phyloP scores from a whole-genome alignment of 2,113 vertebrate species.

The Sinocyclocheilus rhinocerous region DNA sequence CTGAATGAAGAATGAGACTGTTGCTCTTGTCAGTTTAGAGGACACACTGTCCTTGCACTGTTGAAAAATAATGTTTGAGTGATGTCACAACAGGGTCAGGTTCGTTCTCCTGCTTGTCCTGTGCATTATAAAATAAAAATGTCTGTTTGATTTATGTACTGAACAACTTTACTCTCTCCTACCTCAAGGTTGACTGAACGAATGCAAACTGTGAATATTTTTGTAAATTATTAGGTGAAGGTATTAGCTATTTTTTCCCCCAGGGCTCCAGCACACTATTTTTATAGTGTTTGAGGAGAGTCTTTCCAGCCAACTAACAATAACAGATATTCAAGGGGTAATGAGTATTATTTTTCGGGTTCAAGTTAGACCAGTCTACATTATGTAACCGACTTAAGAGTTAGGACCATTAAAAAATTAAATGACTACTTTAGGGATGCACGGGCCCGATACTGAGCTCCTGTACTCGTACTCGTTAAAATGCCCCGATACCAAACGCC shows the following conservation, averaged over 20 bases:
- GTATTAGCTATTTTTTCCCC: not conserved
- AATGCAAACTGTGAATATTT: not conserved
- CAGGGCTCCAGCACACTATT: not conserved
- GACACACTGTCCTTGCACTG: not conserved
- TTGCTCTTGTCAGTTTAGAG: not conserved
- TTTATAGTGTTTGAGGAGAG: not conserved
- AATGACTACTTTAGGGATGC: too few relatives aligned
- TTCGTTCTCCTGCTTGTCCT: not conserved
- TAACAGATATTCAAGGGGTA: too few relatives aligned
- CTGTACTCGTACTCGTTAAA: too few relatives aligned
- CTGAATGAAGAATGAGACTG: not conserved
- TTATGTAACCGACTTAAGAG: too few relatives aligned
- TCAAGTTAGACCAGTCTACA: too few relatives aligned
- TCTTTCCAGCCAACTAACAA: not conserved
- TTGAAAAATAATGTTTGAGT: constrained; percentile 16
- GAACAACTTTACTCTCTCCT: not conserved
- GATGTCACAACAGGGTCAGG: constrained; percentile 20
- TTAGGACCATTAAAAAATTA: too few relatives aligned
- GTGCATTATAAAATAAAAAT: constrained; percentile 20
- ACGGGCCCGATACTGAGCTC: too few relatives aligned
- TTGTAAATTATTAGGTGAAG: not conserved
- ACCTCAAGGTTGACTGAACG: not conserved
- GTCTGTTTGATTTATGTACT: not conserved
- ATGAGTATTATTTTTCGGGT: too few relatives aligned
- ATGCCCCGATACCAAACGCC: too few relatives aligned